These are phyloP conservation scores for Marasmarcha lunaedactyla DNA, from an alignment of 2,888 invertebrate genomes.

Conservation along the genomic window DNA sequence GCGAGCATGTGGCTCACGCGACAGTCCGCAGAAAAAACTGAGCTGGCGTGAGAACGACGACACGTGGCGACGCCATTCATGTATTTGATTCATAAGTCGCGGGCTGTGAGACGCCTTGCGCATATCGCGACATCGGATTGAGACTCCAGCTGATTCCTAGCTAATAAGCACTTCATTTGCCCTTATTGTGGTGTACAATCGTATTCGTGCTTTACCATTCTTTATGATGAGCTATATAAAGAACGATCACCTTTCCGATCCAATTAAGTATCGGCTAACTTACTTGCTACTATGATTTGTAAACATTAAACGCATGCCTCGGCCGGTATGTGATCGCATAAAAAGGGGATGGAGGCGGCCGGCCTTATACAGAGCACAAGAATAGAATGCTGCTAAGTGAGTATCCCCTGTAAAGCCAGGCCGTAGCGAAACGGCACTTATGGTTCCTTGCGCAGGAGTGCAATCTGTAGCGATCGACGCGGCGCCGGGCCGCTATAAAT, in stretches of 20 bases:
- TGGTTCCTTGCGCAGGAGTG: conserved; percentile 34
- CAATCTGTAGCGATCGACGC: conserved; percentile 29
- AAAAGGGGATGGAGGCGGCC: conserved; percentile 1
- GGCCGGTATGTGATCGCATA: background rate
- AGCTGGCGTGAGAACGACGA: conserved; percentile 60
- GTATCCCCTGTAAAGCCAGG: conserved; percentile 4
- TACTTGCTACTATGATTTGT: background rate
- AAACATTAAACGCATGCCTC: background rate
- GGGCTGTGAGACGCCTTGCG: conserved; percentile 17
- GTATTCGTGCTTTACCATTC: too few species aligned
- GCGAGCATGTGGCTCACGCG: conserved; percentile 32
- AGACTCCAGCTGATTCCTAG: background rate
- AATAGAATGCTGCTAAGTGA: conserved; percentile 1
- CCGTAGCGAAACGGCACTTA: conserved; percentile 23
- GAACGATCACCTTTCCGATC: too few species aligned
- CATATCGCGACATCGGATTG: conserved; percentile 13
- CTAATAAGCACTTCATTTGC: too few species aligned
- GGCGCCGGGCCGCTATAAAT: conserved; percentile 45
- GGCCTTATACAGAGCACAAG: conserved; percentile 7
- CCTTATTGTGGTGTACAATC: too few species aligned
- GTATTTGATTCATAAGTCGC: conserved; percentile 65
- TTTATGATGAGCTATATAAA: too few species aligned
- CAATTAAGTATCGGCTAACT: too few species aligned
- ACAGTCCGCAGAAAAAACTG: conserved; percentile 47
- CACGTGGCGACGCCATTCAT: conserved; percentile 65